A percentile compares a stretch with the other conserved stretches of the same genome.
Conservation (phyloP, 2,888 invertebrate species). For the Parnassius mnemosyne region DNA sequence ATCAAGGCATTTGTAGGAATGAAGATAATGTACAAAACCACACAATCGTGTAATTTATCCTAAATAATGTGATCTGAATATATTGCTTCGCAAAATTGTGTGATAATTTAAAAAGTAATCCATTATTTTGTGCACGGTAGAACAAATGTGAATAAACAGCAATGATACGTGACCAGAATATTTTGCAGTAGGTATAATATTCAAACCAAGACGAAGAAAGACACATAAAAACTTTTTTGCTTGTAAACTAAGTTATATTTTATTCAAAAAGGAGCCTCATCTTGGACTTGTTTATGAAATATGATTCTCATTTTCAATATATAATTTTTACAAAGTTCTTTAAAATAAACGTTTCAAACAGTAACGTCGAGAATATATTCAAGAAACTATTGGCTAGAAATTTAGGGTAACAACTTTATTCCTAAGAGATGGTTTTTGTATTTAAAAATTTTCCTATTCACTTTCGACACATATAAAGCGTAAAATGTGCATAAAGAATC, state of each 20-base stretch:
- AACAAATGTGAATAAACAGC: conserved; percentile 70
- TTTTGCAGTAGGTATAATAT: conserved; percentile 48
- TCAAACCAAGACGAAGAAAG: conserved; percentile 42
- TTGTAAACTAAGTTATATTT: conserved; percentile 55
- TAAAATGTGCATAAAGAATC: too few species aligned
- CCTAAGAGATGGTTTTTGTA: too few species aligned
- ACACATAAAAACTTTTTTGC: conserved; percentile 51
- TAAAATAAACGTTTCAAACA: too few species aligned
- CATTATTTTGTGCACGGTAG: conserved; percentile 65
- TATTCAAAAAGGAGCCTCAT: conserved; percentile 44
- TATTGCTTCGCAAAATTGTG: conserved; percentile 31
- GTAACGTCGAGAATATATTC: too few species aligned
- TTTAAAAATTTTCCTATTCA: too few species aligned
- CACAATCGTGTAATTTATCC: too few species aligned
- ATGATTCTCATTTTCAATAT: neutral
- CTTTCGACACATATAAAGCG: too few species aligned
- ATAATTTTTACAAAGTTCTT: too few species aligned
- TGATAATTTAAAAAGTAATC: conserved; percentile 54
- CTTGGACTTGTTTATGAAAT: neutral
- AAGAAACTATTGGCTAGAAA: too few species aligned
- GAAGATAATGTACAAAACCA: too few species aligned
- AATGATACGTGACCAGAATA: conserved; percentile 67
- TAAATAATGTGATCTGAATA: neutral
- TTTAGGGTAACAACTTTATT: too few species aligned
- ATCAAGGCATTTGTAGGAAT: too few species aligned